Conservation (phyloP, 2,797 vertebrate species). For the Typhlichthys eigenmanni region DNA sequence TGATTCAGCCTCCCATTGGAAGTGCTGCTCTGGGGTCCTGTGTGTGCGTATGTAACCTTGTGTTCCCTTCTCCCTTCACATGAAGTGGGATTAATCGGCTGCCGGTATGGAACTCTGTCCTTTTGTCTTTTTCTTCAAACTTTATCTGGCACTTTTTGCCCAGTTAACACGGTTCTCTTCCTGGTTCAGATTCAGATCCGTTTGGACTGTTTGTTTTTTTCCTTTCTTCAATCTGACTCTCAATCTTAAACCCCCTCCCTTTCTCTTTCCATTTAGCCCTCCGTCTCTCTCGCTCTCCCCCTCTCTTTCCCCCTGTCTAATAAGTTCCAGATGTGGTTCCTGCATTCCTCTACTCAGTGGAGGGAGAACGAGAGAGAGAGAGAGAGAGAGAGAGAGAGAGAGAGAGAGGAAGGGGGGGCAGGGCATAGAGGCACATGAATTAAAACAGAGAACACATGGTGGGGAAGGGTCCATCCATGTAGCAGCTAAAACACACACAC, state of each 20-base stretch:
- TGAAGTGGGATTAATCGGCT: constrained; percentile 47
- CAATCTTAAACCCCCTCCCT: neutral
- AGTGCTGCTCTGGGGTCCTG: constrained; percentile 9
- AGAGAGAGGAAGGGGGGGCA: constrained; percentile 13
- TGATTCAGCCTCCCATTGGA: constrained; percentile 39
- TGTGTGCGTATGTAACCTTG: neutral
- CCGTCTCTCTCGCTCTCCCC: constrained; percentile 54
- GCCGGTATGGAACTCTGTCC: neutral
- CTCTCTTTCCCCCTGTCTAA: constrained; percentile 69
- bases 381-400: constrained; percentile 30
- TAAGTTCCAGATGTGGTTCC: constrained; percentile 84
- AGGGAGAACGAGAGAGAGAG: constrained; percentile 59
- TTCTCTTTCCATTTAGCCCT: constrained; percentile 36
- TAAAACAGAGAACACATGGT: constrained; percentile 76
- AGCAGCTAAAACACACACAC: constrained; percentile 5
- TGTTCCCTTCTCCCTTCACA: constrained; percentile 17
- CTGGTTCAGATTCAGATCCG: constrained; percentile 32
- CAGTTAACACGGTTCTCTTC: constrained; percentile 43
- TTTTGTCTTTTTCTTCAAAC: constrained; percentile 28
- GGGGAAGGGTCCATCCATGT: constrained; percentile 64
- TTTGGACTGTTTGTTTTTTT: constrained; percentile 31
- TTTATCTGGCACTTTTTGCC: constrained; percentile 27
- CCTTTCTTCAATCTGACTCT: constrained; percentile 13
- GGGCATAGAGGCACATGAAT: constrained; percentile 71
- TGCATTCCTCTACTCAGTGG: constrained; percentile 81